Evolutionary conservation across 2,113 vertebrate species (phyloP), one percentile per base, ranked within the genome.

Genomic region (Macquaria ambigua): DNA sequence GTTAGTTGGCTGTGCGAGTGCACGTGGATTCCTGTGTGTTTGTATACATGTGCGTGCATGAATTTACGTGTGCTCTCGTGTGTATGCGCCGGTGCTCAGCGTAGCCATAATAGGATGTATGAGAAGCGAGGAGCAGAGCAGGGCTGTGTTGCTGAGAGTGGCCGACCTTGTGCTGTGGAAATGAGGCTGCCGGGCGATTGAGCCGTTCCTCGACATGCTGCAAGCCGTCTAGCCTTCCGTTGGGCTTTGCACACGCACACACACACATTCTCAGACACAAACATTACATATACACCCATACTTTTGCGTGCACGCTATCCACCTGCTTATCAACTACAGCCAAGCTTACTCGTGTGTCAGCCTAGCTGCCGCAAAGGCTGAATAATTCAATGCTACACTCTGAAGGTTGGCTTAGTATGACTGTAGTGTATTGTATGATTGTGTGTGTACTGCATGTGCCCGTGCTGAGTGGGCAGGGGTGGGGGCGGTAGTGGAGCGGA

Each of bases 361-460:
- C 83, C 74, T 66, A 58, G 81, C 67, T 78, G 67, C 85, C 31
- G 79, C 83, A 91, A 90, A 94, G 78, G 85, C 88, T 93, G 89
- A 95, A 93, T 95, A 92, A 95, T 94, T 93, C 92, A 94, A 81
- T 86, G 89, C 83, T 82, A 83, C 79, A 16, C 77, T 83, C 53
- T 59, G 84, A 91, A 86, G 82, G 83, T 74, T 93, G 79, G 76
- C 34, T 43, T 69, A 67, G 71, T 79, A 70, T 75, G 67, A 87
- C 63, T 82, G 55, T 50, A 50, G 39, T 80, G 74, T 61, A 48
- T 73, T 89, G 76, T 73, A 61, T 80, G 84, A 74, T 67, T 46
- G 43, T 77, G 72, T 82, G 69, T 85, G 83, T 79, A 64, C 66
- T 85, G 81, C 71, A 71, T 85, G 83, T 70, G 74, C 39, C 55